Conservation (phyloP, 2,888 invertebrate genomes). For the Hirtodrosophila cameraria region DNA sequence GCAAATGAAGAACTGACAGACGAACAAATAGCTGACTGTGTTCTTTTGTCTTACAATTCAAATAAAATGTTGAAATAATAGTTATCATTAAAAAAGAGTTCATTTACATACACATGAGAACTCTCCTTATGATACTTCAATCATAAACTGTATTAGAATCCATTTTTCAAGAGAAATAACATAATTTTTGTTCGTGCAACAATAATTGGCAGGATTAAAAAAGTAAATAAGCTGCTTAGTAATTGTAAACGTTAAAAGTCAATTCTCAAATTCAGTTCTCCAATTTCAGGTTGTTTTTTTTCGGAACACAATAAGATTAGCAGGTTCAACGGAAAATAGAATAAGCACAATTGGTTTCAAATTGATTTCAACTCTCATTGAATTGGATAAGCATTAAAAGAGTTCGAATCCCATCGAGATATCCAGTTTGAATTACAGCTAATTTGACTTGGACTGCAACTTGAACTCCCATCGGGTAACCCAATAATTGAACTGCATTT, state of each 20-base stretch:
- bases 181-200: neutral
- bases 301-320: neutral
- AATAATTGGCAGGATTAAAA: neutral
- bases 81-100: no score
- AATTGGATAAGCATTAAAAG: conserved; percentile 7
- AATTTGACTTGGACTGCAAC: conserved; percentile 47
- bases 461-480: conserved; percentile 35
- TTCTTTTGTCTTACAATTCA: neutral
- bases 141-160: no score
- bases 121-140: no score
- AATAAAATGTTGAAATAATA: neutral
- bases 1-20: conserved; percentile 32
- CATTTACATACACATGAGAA: no score
- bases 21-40: conserved; percentile 8
- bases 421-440: conserved; percentile 35
- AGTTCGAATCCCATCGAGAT: conserved; percentile 2
- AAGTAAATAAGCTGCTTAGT: conserved; percentile 1
- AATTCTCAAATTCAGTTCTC: neutral
- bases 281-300: neutral
- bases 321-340: neutral
- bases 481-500: conserved; percentile 59
- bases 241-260: neutral
- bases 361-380: conserved; percentile 14
- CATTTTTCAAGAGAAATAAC: no score
- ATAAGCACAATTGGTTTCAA: neutral